Evolutionary conservation across 2,888 invertebrate genomes (phyloP).

Genomic region (Caenorhabditis afra): DNA sequence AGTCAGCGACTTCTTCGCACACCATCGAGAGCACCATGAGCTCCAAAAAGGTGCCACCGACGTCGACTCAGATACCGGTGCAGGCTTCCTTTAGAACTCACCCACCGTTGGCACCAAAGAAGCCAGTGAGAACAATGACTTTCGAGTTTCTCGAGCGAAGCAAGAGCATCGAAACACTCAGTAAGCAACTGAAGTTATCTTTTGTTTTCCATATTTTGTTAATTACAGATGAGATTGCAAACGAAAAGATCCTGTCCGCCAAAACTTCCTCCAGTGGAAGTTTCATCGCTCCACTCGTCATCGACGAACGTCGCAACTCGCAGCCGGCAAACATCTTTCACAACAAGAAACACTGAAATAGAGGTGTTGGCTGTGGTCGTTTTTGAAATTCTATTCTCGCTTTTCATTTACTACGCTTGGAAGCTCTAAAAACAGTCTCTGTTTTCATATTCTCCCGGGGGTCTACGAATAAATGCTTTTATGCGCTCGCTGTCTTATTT

Average conservation of each 20-base stretch:
- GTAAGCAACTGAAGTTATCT: conserved; percentile 5
- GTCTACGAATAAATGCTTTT: neutral
- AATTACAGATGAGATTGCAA: conserved; percentile 9
- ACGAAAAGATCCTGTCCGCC: neutral
- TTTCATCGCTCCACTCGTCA: conserved; percentile 45
- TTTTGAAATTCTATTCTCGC: neutral
- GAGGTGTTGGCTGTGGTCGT: conserved; percentile 24
- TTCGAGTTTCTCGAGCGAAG: conserved; percentile 34
- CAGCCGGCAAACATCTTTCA: conserved; percentile 56
- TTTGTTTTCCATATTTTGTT: neutral
- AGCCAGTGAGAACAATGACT: conserved; percentile 15
- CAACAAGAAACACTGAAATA: conserved; percentile 28
- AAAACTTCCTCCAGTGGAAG: conserved; percentile 39
- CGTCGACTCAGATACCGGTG: neutral
- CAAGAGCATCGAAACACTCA: conserved; percentile 45
- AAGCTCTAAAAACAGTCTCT: conserved; percentile 34
- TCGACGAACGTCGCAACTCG: conserved; percentile 53
- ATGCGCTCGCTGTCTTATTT: neutral
- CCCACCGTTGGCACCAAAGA: conserved; percentile 4
- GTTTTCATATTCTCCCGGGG: neutral
- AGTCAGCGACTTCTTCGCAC: conserved; percentile 39
- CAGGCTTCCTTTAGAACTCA: too few species aligned
- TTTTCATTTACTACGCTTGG: neutral
- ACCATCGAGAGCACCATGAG: conserved; percentile 28
- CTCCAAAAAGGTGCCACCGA: conserved; percentile 9